Conservation (phyloP, 2,797 vertebrate genomes). For the Diplodus sargus region DNA sequence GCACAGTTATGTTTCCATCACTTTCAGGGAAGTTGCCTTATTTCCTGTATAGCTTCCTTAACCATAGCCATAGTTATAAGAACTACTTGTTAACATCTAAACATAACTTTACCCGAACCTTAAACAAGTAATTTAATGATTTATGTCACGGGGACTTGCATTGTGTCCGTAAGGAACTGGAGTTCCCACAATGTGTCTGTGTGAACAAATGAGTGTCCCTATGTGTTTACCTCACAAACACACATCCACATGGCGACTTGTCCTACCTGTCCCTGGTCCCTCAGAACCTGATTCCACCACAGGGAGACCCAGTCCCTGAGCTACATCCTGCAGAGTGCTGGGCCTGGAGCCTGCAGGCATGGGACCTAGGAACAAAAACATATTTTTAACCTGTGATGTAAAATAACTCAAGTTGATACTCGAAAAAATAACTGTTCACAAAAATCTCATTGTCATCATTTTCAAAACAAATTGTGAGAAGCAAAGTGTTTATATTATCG, state of each 20-base stretch:
- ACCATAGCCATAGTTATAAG: too few relatives aligned
- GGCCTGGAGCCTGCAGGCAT: conserved; percentile 11
- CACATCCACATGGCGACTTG: not conserved
- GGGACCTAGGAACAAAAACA: conserved; percentile 12
- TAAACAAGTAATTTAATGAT: too few relatives aligned
- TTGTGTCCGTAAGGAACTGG: too few relatives aligned
- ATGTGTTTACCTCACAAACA: too few relatives aligned
- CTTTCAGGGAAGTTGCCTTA: too few relatives aligned
- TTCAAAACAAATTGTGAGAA: not conserved
- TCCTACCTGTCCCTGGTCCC: conserved; percentile 41
- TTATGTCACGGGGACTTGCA: too few relatives aligned
- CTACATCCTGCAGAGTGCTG: conserved; percentile 59
- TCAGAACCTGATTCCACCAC: conserved; percentile 15
- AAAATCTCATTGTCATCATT: not conserved
- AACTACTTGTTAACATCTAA: too few relatives aligned
- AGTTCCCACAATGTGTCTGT: too few relatives aligned
- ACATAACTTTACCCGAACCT: too few relatives aligned
- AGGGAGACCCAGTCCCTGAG: conserved; percentile 41
- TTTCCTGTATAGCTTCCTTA: too few relatives aligned
- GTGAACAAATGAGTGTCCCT: too few relatives aligned
- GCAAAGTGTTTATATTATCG: not conserved
- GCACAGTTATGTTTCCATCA: not conserved
- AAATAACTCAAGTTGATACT: not conserved
- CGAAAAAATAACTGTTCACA: not conserved
- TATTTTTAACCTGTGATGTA: not conserved